These are phyloP conservation scores for Seriola aureovittata DNA, from an alignment of 2,113 vertebrate genomes.

Conservation along the genomic window DNA sequence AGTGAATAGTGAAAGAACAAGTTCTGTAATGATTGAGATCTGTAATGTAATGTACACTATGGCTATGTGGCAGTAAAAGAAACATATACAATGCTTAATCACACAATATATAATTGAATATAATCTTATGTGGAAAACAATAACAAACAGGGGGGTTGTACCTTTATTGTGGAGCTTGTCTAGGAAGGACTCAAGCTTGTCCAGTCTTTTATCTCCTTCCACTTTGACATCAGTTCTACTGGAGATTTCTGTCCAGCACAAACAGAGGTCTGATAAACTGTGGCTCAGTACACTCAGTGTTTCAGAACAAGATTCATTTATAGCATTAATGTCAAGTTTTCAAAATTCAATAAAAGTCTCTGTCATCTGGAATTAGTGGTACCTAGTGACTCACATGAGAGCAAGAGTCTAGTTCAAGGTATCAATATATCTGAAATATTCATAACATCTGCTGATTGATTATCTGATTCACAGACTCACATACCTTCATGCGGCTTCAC, in stretches of 20 bases:
- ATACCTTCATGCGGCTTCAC: conserved; percentile 84
- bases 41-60: too few relatives aligned
- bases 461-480: not conserved
- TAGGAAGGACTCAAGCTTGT: conserved; percentile 88
- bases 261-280: not conserved
- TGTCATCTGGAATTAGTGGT: not conserved
- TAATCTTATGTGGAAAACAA: not conserved
- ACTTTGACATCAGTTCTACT: conserved; percentile 76
- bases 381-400: not conserved
- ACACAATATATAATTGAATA: not conserved
- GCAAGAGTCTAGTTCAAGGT: not conserved
- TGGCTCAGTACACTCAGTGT: not conserved
- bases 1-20: not conserved
- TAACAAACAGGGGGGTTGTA: conserved; percentile 16
- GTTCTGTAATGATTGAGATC: not conserved
- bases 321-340: not conserved
- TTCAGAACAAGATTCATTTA: not conserved
- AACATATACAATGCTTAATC: not conserved
- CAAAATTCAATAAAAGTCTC: not conserved
- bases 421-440: not conserved
- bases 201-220: conserved; percentile 86
- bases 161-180: conserved; percentile 87
- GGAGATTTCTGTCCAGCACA: conserved; percentile 80
- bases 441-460: not conserved
- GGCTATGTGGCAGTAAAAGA: not conserved